Conservation (phyloP, 2,888 invertebrate genomes). For the Danaus chrysippus region DNA sequence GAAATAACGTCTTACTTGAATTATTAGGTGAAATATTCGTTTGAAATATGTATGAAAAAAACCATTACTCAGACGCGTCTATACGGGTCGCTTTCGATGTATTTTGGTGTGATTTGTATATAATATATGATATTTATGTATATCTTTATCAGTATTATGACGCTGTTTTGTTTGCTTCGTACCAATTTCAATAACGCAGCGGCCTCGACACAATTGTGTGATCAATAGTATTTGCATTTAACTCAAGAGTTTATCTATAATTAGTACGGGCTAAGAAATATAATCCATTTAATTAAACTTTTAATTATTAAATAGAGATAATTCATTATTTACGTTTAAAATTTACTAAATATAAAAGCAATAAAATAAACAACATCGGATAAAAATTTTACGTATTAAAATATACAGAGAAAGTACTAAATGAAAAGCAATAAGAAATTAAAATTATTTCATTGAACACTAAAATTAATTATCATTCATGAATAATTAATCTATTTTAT, state of each 20-base stretch:
- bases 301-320: no score
- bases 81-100: not conserved
- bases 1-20: not conserved
- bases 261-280: no score
- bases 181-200: constrained; percentile 43
- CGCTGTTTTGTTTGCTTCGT: constrained; percentile 37
- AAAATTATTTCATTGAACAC: no score
- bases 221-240: constrained; percentile 40
- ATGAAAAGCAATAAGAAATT: no score
- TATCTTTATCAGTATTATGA: constrained; percentile 11
- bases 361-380: no score
- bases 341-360: no score
- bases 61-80: not conserved
- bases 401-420: no score
- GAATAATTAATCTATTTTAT: no score
- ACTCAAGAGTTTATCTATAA: constrained; percentile 29
- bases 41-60: not conserved
- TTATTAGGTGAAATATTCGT: not conserved
- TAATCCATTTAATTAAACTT: no score
- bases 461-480: no score
- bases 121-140: not conserved
- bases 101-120: not conserved
- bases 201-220: constrained; percentile 50
- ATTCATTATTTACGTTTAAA: no score
- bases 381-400: no score